Conservation (phyloP, 2,113 vertebrate genomes). For the Vireo altiloquus region DNA sequence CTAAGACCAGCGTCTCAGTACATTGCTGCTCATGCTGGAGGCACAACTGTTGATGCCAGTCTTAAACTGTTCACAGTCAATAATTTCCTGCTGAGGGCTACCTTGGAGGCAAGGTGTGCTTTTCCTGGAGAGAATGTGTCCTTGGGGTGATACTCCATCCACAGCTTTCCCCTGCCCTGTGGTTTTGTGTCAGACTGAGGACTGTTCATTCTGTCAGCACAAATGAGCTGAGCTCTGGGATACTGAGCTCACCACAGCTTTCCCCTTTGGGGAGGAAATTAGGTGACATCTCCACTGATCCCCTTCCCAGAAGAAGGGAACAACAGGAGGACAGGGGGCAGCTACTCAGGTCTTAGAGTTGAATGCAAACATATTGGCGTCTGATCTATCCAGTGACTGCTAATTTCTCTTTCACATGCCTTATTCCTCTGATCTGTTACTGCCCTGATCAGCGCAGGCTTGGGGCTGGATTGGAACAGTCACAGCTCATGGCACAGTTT, state of each 20-base stretch:
- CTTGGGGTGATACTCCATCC: not conserved
- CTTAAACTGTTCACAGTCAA: not conserved
- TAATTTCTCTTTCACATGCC: not conserved
- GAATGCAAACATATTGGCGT: not conserved
- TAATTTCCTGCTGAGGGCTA: not conserved
- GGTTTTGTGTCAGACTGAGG: not conserved
- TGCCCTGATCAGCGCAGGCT: not conserved
- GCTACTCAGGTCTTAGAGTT: not conserved
- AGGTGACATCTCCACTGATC: not conserved
- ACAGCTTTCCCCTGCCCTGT: not conserved
- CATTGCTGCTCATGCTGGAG: not conserved
- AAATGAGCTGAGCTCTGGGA: not conserved
- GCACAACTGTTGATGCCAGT: not conserved
- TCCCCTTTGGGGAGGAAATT: not conserved
- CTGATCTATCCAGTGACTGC: not conserved
- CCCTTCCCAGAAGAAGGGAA: not conserved
- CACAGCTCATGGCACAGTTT: constrained; percentile 23
- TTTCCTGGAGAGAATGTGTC: not conserved
- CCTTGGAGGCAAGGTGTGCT: not conserved
- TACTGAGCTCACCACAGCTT: not conserved
- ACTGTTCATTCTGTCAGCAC: not conserved
- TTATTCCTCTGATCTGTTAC: not conserved
- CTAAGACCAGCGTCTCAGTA: not conserved
- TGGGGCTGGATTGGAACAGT: not conserved
- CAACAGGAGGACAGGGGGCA: not conserved